phyloP scores from a whole-genome alignment of 2,113 vertebrate species.

The Melanerpes formicivorus region DNA sequence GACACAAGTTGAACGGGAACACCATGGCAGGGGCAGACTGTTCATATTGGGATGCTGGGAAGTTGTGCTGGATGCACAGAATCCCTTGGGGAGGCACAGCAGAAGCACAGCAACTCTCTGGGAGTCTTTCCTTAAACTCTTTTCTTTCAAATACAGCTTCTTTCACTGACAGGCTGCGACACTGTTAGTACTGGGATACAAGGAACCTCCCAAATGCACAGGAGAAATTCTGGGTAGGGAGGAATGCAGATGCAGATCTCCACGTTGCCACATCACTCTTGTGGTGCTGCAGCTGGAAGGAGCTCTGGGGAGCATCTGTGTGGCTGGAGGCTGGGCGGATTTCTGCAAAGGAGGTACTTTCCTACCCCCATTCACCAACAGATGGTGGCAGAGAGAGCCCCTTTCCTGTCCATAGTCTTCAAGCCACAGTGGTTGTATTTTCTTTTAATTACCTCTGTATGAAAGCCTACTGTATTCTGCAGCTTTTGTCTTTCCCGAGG shows the following conservation, averaged over 20 bases:
- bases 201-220: neutral
- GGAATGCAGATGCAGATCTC: fast-evolving
- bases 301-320: neutral
- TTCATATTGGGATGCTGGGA: neutral
- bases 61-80: neutral
- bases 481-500: neutral
- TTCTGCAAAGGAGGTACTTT: neutral
- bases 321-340: neutral
- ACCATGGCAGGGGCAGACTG: neutral
- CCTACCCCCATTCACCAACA: neutral
- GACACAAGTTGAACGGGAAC: neutral
- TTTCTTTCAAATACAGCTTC: neutral
- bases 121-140: neutral
- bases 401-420: neutral
- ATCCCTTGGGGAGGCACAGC: neutral
- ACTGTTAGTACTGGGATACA: fast-evolving
- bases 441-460: constrained; percentile 5
- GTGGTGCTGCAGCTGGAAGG: neutral
- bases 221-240: neutral
- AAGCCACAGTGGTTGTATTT: neutral
- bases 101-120: neutral
- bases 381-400: constrained; percentile 44
- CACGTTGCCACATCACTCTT: fast-evolving
- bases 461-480: constrained; percentile 17
- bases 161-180: neutral